Conservation (phyloP, 2,888 invertebrate genomes). For the Lasiommata megera region DNA sequence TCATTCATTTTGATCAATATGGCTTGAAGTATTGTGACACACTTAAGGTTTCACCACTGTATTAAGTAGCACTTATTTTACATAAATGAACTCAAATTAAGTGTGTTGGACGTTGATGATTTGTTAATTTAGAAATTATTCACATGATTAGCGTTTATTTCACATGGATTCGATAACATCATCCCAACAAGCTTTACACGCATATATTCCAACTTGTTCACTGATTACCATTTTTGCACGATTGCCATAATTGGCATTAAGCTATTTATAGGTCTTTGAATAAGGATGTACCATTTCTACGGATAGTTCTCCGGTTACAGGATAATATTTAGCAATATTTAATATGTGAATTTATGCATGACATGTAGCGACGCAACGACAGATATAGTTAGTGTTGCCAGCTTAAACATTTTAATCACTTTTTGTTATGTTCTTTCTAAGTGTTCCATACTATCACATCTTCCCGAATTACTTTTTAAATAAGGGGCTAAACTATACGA, state of each 20-base stretch:
- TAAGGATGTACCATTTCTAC: conserved; percentile 16
- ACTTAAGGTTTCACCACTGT: conserved; percentile 48
- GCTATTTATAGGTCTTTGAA: not conserved
- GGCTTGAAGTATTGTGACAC: conserved; percentile 52
- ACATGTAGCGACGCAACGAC: conserved; percentile 42
- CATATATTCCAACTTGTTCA: conserved; percentile 38
- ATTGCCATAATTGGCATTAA: not conserved
- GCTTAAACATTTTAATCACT: not conserved
- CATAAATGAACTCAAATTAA: conserved; percentile 38
- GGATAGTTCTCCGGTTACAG: conserved; percentile 3
- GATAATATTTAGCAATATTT: conserved; percentile 5
- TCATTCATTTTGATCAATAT: conserved; percentile 75
- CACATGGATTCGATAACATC: conserved; percentile 63
- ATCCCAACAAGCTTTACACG: conserved; percentile 51
- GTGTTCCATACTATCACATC: too few relatives aligned
- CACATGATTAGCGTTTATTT: conserved; percentile 61
- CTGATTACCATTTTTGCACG: conserved; percentile 14
- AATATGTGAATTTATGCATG: conserved; percentile 29
- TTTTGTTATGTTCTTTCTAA: too few relatives aligned
- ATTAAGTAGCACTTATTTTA: conserved; percentile 32
- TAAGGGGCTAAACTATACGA: too few relatives aligned
- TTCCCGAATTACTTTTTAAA: too few relatives aligned
- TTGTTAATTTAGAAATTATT: conserved; percentile 50
- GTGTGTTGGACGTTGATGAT: conserved; percentile 40
- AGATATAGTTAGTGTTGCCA: conserved; percentile 35